Evolutionary conservation across 2,113 vertebrate species (phyloP).

Genomic region (Vulpes ferrilata): DNA sequence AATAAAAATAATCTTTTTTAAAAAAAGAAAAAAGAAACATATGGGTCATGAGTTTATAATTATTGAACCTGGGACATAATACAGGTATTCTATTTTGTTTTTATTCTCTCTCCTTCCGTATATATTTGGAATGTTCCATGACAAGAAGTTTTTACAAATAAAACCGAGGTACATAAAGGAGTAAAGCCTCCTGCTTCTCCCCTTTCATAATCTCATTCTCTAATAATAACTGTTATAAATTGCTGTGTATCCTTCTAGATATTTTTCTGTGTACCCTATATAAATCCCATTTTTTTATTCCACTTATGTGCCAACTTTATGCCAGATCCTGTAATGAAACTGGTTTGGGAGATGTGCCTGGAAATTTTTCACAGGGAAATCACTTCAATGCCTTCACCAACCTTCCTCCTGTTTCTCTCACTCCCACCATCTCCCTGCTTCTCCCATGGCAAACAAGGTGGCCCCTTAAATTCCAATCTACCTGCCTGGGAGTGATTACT

Average conservation of each 20-base stretch:
- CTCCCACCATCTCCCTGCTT: neutral
- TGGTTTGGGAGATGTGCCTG: neutral
- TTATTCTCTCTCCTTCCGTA: neutral
- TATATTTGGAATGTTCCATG: neutral
- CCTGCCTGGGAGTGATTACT: neutral
- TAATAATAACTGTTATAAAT: slow-evolving; percentile 36
- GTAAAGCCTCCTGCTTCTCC: neutral
- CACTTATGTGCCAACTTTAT: neutral
- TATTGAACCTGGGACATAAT: neutral
- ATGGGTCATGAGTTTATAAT: neutral
- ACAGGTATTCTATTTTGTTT: neutral
- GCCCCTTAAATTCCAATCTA: neutral
- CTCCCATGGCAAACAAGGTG: neutral
- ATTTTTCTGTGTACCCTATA: slow-evolving; percentile 29
- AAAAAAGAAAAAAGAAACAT: neutral
- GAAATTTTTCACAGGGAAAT: slow-evolving; percentile 44
- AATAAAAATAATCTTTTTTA: no score
- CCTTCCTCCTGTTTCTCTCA: neutral
- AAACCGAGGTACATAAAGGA: neutral
- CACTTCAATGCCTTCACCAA: neutral
- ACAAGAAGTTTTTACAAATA: slow-evolving; percentile 2
- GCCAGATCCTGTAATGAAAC: neutral
- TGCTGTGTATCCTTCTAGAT: neutral
- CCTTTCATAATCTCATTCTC: neutral
- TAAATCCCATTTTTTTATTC: neutral